A percentile compares a stretch with the other conserved stretches of the same genome.
phyloP scores from a whole-genome alignment of 2,113 vertebrate species.

The Nyctibius bracteatus region DNA sequence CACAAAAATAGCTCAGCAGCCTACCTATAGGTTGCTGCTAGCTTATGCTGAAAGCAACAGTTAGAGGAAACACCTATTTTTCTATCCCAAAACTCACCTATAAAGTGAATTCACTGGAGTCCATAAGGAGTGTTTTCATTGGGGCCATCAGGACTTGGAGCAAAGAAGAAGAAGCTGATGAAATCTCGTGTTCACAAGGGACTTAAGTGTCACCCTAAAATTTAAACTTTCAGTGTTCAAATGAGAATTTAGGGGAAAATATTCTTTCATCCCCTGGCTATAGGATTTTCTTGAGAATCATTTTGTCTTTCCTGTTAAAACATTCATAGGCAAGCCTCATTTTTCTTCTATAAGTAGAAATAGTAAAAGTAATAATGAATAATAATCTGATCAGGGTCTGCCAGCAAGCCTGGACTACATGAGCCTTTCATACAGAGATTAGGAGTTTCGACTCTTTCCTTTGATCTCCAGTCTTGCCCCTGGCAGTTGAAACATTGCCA shows the following conservation, averaged over 20 bases:
- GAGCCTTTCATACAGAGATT: slow-evolving; percentile 1
- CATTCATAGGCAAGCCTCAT: neutral
- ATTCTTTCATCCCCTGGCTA: neutral
- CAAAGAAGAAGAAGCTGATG: neutral
- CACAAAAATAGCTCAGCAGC: neutral
- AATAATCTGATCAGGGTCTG: neutral
- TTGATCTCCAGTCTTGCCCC: slow-evolving; percentile 28
- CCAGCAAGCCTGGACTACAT: neutral
- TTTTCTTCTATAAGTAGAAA: slow-evolving; percentile 12
- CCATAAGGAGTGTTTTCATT: neutral
- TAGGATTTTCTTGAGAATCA: neutral
- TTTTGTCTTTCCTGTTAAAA: neutral
- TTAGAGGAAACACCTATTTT: neutral
- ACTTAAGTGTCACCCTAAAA: neutral
- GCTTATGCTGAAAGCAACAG: neutral
- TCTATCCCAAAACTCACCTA: neutral
- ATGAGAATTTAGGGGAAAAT: neutral
- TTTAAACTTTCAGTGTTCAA: neutral
- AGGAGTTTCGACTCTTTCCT: slow-evolving; percentile 1
- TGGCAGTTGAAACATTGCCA: slow-evolving; percentile 10
- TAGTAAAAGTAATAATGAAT: neutral
- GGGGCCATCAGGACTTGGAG: neutral
- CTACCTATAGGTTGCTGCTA: neutral
- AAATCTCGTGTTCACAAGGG: neutral
- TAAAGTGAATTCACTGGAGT: neutral